Conservation (phyloP, 2,113 vertebrate genomes). For the Fulica atra region DNA sequence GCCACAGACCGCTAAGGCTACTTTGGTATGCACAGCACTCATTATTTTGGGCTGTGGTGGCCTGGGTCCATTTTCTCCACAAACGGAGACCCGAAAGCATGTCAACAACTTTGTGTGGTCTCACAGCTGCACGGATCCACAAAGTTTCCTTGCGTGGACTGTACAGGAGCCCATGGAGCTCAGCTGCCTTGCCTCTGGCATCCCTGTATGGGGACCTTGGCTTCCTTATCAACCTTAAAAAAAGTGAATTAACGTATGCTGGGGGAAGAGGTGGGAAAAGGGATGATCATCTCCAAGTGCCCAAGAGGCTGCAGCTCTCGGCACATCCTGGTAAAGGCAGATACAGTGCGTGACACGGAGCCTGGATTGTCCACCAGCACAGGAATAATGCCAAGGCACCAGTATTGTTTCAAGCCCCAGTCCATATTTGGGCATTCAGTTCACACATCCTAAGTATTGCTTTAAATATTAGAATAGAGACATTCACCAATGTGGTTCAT, state of each 20-base stretch:
- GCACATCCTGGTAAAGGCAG: background rate
- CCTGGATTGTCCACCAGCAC: slow-evolving; percentile 36
- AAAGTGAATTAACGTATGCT: background rate
- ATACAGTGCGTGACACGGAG: background rate
- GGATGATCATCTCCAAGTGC: background rate
- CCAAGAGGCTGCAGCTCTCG: background rate
- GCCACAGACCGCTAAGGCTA: background rate
- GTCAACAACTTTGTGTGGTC: slow-evolving; percentile 15
- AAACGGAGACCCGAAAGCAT: background rate
- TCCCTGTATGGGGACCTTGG: background rate
- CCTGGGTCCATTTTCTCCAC: background rate
- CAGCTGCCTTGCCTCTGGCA: background rate
- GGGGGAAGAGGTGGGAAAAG: background rate
- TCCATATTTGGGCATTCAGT: slow-evolving; percentile 67
- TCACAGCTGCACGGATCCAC: background rate
- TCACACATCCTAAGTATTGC: slow-evolving; percentile 60
- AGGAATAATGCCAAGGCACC: slow-evolving; percentile 55
- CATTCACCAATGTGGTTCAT: slow-evolving; percentile 32
- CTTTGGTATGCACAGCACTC: background rate
- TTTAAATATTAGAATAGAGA: slow-evolving; percentile 63
- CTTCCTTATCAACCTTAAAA: background rate
- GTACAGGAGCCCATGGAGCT: background rate
- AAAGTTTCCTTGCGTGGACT: background rate
- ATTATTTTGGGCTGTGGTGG: background rate
- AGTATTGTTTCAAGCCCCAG: slow-evolving; percentile 60